phyloP scores from a whole-genome alignment of 1,140 invertebrate genomes.

The Pissodes strobi region DNA sequence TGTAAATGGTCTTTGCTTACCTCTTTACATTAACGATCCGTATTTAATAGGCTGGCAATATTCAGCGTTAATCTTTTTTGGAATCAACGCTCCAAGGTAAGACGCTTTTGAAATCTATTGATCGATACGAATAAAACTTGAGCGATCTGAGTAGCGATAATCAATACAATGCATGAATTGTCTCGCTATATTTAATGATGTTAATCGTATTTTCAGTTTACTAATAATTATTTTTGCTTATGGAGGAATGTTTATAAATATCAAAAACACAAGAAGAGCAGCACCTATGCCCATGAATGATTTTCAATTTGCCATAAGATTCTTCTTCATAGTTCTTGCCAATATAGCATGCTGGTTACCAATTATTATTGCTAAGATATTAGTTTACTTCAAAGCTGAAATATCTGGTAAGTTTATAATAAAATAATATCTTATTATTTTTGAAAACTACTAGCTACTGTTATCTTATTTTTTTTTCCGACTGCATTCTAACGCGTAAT shows the following conservation, averaged over 20 bases:
- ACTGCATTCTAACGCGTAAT: too few relatives aligned
- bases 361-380: constrained; percentile 70
- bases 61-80: constrained; percentile 73
- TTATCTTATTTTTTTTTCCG: too few relatives aligned
- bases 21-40: constrained; percentile 73
- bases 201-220: constrained; percentile 63
- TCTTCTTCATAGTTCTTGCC: constrained; percentile 77
- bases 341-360: constrained; percentile 78
- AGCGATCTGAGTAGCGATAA: too few relatives aligned
- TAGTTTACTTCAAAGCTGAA: constrained; percentile 63
- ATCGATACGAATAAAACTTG: too few relatives aligned
- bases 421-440: too few relatives aligned
- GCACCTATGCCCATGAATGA: constrained; percentile 65
- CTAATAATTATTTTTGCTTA: constrained; percentile 68
- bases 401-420: constrained; percentile 53
- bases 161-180: too few relatives aligned
- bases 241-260: constrained; percentile 67
- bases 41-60: constrained; percentile 75
- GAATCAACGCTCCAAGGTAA: constrained; percentile 67
- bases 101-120: too few relatives aligned
- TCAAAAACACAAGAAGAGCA: constrained; percentile 65
- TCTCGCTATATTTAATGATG: too few relatives aligned
- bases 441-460: too few relatives aligned
- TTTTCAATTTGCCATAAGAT: constrained; percentile 71
- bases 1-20: constrained; percentile 72